Conservation (phyloP, 2,797 vertebrate species). For the Mormyrops boulengeri region DNA sequence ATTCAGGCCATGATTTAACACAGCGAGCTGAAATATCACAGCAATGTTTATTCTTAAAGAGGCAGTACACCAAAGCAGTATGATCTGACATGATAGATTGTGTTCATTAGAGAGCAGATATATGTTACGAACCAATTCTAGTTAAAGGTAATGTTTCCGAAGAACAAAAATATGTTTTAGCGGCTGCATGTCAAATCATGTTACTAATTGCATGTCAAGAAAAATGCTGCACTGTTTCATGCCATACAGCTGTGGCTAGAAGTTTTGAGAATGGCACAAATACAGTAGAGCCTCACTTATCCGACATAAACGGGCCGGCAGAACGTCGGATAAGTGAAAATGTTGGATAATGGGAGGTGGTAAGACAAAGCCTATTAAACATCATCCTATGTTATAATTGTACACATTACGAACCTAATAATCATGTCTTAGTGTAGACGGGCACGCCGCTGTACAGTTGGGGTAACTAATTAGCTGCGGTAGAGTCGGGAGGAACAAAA, state of each 20-base stretch:
- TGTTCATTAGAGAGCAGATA: not conserved
- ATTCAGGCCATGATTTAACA: not conserved
- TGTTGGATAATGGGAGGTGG: too few species aligned
- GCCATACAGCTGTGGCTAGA: not conserved
- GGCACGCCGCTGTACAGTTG: too few species aligned
- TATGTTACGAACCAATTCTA: not conserved
- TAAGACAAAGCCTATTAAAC: too few species aligned
- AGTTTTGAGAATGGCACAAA: not conserved
- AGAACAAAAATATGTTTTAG: not conserved
- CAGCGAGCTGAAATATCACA: not conserved
- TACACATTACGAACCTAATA: too few species aligned
- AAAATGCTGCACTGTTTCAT: not conserved
- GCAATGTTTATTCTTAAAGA: not conserved
- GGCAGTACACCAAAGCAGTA: not conserved
- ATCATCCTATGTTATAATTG: too few species aligned
- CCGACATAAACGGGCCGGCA: too few species aligned
- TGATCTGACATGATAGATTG: not conserved
- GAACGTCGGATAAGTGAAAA: too few species aligned
- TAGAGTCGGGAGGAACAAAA: too few species aligned
- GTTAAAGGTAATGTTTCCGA: not conserved
- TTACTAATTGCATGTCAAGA: not conserved
- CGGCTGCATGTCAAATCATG: not conserved
- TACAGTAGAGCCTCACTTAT: too few species aligned
- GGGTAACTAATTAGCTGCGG: too few species aligned
- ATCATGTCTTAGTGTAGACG: too few species aligned